These are phyloP conservation scores for Manduca sexta DNA, from an alignment of 1,140 invertebrate genomes.

Conservation along the genomic window DNA sequence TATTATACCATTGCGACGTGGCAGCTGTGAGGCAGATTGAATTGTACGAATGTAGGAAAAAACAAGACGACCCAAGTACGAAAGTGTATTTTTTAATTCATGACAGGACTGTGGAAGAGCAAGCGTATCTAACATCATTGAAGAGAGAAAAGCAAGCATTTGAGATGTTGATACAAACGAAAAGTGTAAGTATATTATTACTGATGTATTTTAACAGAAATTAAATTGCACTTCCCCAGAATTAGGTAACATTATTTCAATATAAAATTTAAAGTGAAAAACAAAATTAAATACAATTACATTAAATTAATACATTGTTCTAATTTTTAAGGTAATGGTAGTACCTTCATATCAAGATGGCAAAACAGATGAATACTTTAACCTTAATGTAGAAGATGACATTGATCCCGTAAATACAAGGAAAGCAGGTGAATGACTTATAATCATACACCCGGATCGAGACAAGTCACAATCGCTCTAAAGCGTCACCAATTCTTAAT, in stretches of 20 bases:
- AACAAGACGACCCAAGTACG: slow-evolving; percentile 73
- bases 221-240: no score
- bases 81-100: slow-evolving; percentile 94
- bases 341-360: slow-evolving; percentile 93
- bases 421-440: slow-evolving; percentile 83
- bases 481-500: no score
- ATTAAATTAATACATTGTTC: neutral
- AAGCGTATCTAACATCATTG: slow-evolving; percentile 92
- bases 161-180: slow-evolving; percentile 92
- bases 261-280: neutral
- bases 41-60: slow-evolving; percentile 84
- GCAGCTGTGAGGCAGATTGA: slow-evolving; percentile 91
- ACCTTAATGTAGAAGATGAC: slow-evolving; percentile 69
- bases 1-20: slow-evolving; percentile 94
- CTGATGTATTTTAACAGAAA: no score
- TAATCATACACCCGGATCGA: no score
- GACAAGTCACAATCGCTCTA: no score
- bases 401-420: slow-evolving; percentile 69
- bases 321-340: slow-evolving; percentile 85
- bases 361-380: slow-evolving; percentile 82
- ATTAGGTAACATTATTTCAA: neutral
- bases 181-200: slow-evolving; percentile 81
- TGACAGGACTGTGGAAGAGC: slow-evolving; percentile 94
- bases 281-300: neutral
- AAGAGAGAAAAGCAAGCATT: slow-evolving; percentile 95